Conservation (phyloP, 1,140 invertebrate genomes). For the Doryteuthis pealeii region DNA sequence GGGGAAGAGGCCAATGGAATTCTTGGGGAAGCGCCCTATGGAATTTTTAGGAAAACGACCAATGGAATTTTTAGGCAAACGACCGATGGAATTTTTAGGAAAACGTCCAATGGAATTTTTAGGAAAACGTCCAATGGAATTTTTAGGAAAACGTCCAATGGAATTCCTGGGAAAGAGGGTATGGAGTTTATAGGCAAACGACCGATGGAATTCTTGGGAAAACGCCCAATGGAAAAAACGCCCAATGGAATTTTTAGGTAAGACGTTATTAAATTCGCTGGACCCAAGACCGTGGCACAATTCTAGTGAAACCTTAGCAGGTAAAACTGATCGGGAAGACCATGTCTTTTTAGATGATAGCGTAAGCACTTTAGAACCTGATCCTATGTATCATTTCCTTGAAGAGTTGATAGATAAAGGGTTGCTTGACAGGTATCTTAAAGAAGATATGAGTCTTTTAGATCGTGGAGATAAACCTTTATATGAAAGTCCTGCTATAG, state of each 20-base stretch:
- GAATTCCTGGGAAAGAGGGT: not conserved
- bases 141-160: constrained; percentile 7
- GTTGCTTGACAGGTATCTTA: too few species aligned
- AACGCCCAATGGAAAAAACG: not conserved
- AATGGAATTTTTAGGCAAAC: constrained; percentile 9
- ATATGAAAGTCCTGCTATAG: too few species aligned
- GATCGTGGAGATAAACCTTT: too few species aligned
- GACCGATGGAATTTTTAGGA: constrained; percentile 7
- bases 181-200: constrained; percentile 4
- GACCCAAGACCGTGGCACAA: not conserved
- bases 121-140: constrained; percentile 3
- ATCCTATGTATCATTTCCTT: too few species aligned
- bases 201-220: constrained; percentile 1
- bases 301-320: constrained; percentile 1
- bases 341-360: too few species aligned
- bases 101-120: constrained; percentile 11
- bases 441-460: too few species aligned
- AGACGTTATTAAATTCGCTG: not conserved
- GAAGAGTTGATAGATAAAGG: too few species aligned
- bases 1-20: constrained; percentile 3
- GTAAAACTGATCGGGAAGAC: too few species aligned
- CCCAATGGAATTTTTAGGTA: constrained; percentile 3
- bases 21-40: not conserved
- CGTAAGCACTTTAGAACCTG: too few species aligned
- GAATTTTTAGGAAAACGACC: constrained; percentile 4